Evolutionary conservation across 2,888 invertebrate species (phyloP), one percentile per base, ranked within the genome.

Genomic region (Empis livida): DNA sequence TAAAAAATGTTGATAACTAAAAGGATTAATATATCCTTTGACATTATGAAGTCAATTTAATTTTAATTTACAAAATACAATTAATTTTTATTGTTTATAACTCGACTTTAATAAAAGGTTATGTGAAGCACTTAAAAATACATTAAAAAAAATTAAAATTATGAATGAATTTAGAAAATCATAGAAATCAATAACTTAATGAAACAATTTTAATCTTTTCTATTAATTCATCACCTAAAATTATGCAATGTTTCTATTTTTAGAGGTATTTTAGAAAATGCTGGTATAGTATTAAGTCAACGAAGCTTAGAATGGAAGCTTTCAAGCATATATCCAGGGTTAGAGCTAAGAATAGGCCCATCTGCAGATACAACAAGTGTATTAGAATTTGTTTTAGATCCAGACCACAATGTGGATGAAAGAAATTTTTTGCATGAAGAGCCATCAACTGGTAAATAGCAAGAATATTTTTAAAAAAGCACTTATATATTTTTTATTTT

Each of bases 301-400:
- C 73, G 88, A 44, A 80, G 79, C 14, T 63, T 88, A 46, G 80
- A 78, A 56, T 88, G 86, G 84, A 83, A 84, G 51, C 73, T 89
- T 65, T 77, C 79, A 48, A 71, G 67, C 6, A 51, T 88, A 2
- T 84, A 86, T 63, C 88, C 88, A 0, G 88, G 88, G 0, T 64
- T 89, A 11, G 74, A 77, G 48, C 79, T 89, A 74, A 76, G 78
- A 52, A 77, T 88, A 43, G 82, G 84, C 3, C 87, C 88, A 37
- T 81, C 82, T 37, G 68, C 79, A 2, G 73, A 71, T 53, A 76
- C 80, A 1, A 80, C 80, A 53, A 86, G 87, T 42, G 68, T 83
- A 30, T 70, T 88, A 32, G 84, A 88, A 58, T 88, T 89, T 57
- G 76, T 79, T 1, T 68, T 88, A 61, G 84, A 86, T 57, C 75